Evolutionary conservation across 1,140 invertebrate species (phyloP), one percentile per base, ranked within the genome.

Genomic region (Rhynchophorus ferrugineus): DNA sequence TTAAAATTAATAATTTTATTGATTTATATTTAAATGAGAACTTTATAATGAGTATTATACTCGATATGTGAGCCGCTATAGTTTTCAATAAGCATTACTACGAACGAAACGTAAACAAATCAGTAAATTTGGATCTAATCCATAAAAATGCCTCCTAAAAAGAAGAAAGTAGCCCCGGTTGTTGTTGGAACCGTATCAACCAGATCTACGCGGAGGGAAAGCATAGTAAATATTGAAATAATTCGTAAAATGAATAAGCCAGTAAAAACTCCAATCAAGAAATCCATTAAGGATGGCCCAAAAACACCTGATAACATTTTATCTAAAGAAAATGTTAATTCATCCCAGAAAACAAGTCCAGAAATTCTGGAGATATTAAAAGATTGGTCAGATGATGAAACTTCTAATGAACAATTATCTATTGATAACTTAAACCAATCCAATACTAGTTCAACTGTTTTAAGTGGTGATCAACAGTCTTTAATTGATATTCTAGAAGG

Each of bases 171-270:
- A 7, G 20, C 24, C 8, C 51, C 58, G 14, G 18, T 44, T 18
- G 58, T 60, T 29, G 58, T 60, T 9, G 58, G 58, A 33, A 60
- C 58, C 20, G 58, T 60, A 9, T 60, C 58, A n/a, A 60, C 58
- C 14, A 33, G 58, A 43, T 60, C 58, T 17, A 60, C 58, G 8
- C 34, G 58, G 24, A 24, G 58, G 19, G 49, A 60, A 43, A 60
- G 58, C 41, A 37, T 60, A 21, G 55, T 60, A 8, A 60, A 60
- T 49, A 56, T 60, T 24, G 50, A 57, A 44, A 60, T 55, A n/a
- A 16, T 53, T 24, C 54, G 54, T 24, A 54, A 52, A 56, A 33
- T 18, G 6, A 53, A 22, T 42, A 52, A 41, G 45, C 38, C 44
- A 44, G 21, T 14, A 9, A 59, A 54, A 20, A 45, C 21, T 42